These are phyloP conservation scores for Muntiacus muntjak DNA, from an alignment of 2,113 vertebrate species.

Conservation along the genomic window DNA sequence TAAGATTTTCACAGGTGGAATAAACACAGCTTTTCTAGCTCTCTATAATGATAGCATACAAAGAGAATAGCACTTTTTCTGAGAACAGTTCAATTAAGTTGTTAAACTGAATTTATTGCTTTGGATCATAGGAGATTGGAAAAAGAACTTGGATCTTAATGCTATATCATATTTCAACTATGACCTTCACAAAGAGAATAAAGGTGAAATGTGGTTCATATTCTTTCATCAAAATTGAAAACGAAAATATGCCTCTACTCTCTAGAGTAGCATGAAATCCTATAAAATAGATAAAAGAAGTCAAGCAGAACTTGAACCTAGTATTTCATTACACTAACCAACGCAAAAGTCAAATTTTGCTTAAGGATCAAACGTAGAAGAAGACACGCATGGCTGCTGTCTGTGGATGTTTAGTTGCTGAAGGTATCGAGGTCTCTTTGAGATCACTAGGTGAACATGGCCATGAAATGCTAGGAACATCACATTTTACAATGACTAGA, in stretches of 20 bases:
- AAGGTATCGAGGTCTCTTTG: neutral
- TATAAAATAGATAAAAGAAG: neutral
- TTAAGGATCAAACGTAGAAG: neutral
- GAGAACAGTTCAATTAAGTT: neutral
- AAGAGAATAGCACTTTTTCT: neutral
- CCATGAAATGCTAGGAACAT: neutral
- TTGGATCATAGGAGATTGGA: neutral
- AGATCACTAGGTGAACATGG: neutral
- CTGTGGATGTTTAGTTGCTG: neutral
- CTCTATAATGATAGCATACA: neutral
- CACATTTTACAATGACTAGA: neutral
- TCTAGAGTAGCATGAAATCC: neutral
- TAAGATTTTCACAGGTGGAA: neutral
- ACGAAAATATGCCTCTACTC: neutral
- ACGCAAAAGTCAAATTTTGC: neutral
- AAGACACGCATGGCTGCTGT: neutral
- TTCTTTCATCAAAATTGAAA: neutral
- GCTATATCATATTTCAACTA: neutral
- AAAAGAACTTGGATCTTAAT: neutral
- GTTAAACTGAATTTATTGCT: neutral
- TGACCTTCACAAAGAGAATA: conserved; percentile 10
- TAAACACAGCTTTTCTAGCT: neutral
- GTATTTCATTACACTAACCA: neutral
- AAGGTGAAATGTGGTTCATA: neutral
- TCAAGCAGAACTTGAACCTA: conserved; percentile 36